These are phyloP conservation scores for Seriola aureovittata DNA, from an alignment of 2,113 vertebrate genomes.

Conservation along the genomic window DNA sequence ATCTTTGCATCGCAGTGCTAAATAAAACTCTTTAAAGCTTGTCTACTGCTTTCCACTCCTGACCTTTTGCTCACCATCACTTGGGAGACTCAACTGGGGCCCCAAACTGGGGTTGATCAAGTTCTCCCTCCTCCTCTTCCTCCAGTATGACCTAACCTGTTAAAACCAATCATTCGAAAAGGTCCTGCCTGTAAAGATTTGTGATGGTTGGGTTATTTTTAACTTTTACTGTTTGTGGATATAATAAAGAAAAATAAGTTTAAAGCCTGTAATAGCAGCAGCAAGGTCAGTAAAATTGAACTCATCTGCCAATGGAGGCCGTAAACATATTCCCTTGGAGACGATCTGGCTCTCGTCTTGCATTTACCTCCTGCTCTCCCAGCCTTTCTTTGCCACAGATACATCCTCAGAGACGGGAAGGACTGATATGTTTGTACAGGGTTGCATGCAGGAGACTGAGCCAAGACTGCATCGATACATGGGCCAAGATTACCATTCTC, in stretches of 20 bases:
- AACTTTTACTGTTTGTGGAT: conserved; percentile 59
- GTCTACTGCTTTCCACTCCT: conserved; percentile 26
- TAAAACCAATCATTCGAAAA: conserved; percentile 35
- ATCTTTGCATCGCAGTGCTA: conserved; percentile 19
- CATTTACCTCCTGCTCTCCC: conserved; percentile 38
- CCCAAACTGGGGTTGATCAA: conserved; percentile 28
- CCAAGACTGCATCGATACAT: conserved; percentile 54
- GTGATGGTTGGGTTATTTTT: conserved; percentile 63
- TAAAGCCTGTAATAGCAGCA: conserved; percentile 59
- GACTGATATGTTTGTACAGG: conserved; percentile 73
- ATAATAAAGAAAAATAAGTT: conserved; percentile 69
- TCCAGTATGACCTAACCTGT: conserved; percentile 36
- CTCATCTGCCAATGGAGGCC: conserved; percentile 50
- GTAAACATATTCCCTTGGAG: conserved; percentile 62
- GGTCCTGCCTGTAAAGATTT: conserved; percentile 22
- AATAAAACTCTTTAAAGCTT: conserved; percentile 38
- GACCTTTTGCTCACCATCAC: conserved; percentile 19
- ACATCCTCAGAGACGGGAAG: conserved; percentile 53
- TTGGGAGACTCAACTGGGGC: conserved; percentile 12
- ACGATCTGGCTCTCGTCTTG: conserved; percentile 37
- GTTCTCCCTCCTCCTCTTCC: neutral
- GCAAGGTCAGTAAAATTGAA: conserved; percentile 49
- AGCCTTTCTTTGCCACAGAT: conserved; percentile 49
- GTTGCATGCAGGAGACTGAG: conserved; percentile 49
- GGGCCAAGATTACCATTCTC: conserved; percentile 74